Base-by-base conservation (phyloP, 2,888 invertebrate species). In the Strigamia crassipes region DNA sequence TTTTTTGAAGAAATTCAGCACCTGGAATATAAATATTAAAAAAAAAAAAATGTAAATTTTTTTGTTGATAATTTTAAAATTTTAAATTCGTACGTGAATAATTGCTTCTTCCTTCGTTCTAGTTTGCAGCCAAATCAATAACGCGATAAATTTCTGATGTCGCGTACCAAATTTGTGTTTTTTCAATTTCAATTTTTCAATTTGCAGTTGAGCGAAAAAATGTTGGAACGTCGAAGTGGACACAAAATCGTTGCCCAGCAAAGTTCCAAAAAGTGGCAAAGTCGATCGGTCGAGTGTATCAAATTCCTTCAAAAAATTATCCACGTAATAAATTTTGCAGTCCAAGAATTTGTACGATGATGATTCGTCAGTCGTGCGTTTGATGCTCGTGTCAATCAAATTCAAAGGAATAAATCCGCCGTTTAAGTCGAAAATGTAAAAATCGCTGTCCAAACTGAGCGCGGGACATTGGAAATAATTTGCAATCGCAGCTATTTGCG, bases 391-490 rank as follows among this genome's bases (percentile, higher is more conserved):
- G 82, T 83, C 78, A 18, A 87, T 61, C 12, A 85, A 84, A 51
- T 88, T 87, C 38, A 94, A 92, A 0, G 95, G 94, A 84, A 98
- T 93, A 85, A 95, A 96, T 0, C 89, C 89, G 27, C 84, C 85
- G 1, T 90, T 88, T 0, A 95, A 92, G 88, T 94, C 93, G 88
- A 93, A 95, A 84, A 98, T 93, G 86, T 93, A 96, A 88, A 96
- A 98, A 89, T 98, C 98, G 0, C 97, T 97, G 88, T 98, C 98
- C 85, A 93, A 94, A 86, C 96, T 96, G 4, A 98, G 87, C 1
- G 98, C 93, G 0, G 97, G 96, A 85, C 96, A 96, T 56, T 92
- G 89, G 1, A 96, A 89, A 82, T 91, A 90, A 84, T 92, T 91
- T 0, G 96, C 94, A 84, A 97, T 88, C 0, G 93, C 92, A 0